Conservation (phyloP, 1,140 invertebrate genomes). For the Cepaea nemoralis region DNA sequence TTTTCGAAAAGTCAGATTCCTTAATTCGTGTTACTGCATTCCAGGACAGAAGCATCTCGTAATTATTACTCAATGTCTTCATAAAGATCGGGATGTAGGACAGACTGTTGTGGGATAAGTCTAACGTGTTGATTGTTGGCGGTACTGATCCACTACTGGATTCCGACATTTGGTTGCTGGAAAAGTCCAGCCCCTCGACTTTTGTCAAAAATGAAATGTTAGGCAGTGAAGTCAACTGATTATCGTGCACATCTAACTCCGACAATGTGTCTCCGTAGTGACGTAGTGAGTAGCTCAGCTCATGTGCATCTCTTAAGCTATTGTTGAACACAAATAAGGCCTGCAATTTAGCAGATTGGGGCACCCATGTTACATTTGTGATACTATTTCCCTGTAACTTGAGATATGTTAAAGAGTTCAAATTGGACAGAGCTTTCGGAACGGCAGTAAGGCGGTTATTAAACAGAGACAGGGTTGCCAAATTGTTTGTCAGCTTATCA, state of each 20-base stretch:
- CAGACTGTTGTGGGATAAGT: neutral
- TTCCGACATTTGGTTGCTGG: neutral
- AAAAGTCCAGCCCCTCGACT: neutral
- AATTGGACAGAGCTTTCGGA: neutral
- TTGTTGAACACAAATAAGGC: neutral
- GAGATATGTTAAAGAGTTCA: neutral
- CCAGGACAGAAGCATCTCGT: neutral
- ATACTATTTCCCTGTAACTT: neutral
- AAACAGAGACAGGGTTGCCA: neutral
- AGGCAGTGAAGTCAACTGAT: neutral
- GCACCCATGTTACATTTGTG: neutral
- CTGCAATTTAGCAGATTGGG: neutral
- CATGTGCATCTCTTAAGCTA: neutral
- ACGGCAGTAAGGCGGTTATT: neutral
- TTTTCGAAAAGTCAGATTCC: neutral
- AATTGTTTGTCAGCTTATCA: neutral
- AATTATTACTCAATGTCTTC: neutral
- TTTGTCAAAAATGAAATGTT: neutral
- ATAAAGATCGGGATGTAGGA: neutral
- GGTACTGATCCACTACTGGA: neutral
- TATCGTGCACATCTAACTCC: neutral
- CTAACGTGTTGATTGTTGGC: neutral
- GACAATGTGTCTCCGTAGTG: neutral
- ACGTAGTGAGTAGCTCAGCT: neutral
- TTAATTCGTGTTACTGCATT: neutral